These are phyloP conservation scores for Cordylochernes scorpioides DNA, from an alignment of 2,888 invertebrate genomes.

Conservation along the genomic window DNA sequence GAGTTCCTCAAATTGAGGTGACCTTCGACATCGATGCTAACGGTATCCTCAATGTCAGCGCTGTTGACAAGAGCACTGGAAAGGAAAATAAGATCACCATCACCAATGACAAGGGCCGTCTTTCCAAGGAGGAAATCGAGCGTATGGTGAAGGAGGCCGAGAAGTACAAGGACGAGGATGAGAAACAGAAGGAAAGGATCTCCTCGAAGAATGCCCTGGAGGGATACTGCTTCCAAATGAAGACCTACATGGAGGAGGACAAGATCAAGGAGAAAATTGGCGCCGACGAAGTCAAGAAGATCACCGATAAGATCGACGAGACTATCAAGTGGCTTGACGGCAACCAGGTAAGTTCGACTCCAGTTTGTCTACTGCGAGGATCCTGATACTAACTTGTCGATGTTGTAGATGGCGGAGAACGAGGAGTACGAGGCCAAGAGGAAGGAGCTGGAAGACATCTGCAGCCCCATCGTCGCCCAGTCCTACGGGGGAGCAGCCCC, in stretches of 20 bases:
- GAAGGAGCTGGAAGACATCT: too few species aligned
- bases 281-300: constrained; percentile 38
- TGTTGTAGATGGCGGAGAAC: too few species aligned
- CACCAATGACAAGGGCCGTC: constrained; percentile 28
- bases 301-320: constrained; percentile 28
- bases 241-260: constrained; percentile 25
- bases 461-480: too few species aligned
- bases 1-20: constrained; percentile 28
- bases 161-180: constrained; percentile 28
- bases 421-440: too few species aligned
- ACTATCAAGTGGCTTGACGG: constrained; percentile 51
- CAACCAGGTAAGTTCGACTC: constrained; percentile 41
- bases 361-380: too few species aligned
- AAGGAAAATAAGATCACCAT: constrained; percentile 26
- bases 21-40: constrained; percentile 27
- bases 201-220: constrained; percentile 60
- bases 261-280: constrained; percentile 24
- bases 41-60: constrained; percentile 19
- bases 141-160: constrained; percentile 29
- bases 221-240: constrained; percentile 29
- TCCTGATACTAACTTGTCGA: too few species aligned
- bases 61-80: constrained; percentile 29
- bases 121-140: constrained; percentile 28
- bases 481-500: too few species aligned
- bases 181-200: constrained; percentile 26